These are phyloP conservation scores for Schlechtendalia chinensis DNA, from an alignment of 1,140 invertebrate species.

Conservation along the genomic window DNA sequence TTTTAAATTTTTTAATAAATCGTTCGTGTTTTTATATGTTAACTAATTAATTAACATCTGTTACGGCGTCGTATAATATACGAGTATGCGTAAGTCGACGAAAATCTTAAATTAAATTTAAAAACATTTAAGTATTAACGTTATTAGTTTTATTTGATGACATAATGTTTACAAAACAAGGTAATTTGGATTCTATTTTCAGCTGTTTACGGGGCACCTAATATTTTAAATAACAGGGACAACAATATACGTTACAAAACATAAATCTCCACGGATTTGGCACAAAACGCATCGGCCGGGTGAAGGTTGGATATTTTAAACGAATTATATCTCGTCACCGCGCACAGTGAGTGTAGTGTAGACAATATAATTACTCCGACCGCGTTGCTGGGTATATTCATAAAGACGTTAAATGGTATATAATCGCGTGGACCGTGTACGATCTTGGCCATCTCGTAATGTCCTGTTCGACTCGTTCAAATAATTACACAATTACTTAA, in stretches of 20 bases:
- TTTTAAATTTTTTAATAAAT: too few species aligned
- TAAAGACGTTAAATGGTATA: not conserved
- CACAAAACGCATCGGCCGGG: not conserved
- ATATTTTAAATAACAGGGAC: too few species aligned
- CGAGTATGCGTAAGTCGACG: too few species aligned
- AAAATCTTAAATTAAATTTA: too few species aligned
- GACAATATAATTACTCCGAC: not conserved
- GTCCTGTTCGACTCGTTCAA: not conserved
- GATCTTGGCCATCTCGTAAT: not conserved
- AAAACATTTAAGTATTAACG: too few species aligned
- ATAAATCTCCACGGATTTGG: constrained; percentile 29
- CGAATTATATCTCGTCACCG: constrained; percentile 5
- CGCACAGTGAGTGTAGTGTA: not conserved
- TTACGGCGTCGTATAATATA: too few species aligned
- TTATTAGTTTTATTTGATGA: not conserved
- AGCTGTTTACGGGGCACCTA: not conserved
- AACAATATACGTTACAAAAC: not conserved
- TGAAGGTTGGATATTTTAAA: constrained; percentile 26
- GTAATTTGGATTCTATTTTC: constrained; percentile 3
- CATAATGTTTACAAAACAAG: not conserved
- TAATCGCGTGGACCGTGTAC: not conserved
- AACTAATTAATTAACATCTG: too few species aligned
- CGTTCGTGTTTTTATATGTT: too few species aligned
- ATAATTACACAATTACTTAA: not conserved
- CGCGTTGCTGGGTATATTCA: not conserved